Evolutionary conservation across 2,797 vertebrate genomes (phyloP), one percentile per base, ranked within the genome.

Genomic region (Vireo griseus): DNA sequence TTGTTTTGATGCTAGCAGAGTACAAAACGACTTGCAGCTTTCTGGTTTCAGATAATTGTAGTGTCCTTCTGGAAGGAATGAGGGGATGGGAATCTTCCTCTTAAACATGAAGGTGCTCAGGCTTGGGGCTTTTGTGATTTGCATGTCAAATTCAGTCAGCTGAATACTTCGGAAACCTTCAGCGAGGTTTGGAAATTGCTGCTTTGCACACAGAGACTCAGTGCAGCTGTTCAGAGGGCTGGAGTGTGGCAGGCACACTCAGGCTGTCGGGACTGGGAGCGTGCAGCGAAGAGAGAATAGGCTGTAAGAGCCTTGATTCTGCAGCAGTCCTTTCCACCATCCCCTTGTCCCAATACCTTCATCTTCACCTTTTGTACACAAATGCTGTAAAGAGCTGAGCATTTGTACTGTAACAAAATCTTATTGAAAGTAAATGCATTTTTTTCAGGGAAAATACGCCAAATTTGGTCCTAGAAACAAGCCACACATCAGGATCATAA

Each of bases 201-300:
- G 8, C 45, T 82, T 44, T 48, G 44, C 44, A 50, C 5, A 2
- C 19, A 13, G 13, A 6, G 13, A 1, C 15, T 37, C n/a, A 2
- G 28, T 18, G 33, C 51, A 31, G 15, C 47, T 44, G 31, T 65
- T 80, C 6, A 10, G 20, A 50, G 58, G 55, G 13, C 10, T 13
- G 25, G 67, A 75, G 47, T 7, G n/a, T 79, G 37, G 54, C 33
- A 15, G 22, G 24, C 20, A 14, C 0, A 0, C 51, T 83, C 14
- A 8, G 37, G 57, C 80, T 39, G 52, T 22, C 18, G 0, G 1
- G 1, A 2, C 40, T 19, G 58, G 65, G n/a, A 71, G 31, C 0
- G 0, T 10, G 57, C 17, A 16, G 20, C 15, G 5, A 10, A 31
- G 29, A 86, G 21, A 13, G 54, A 63, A 66, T 47, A n/a, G 51